A percentile compares a stretch with the other conserved stretches of the same genome.
phyloP scores from a whole-genome alignment of 2,797 vertebrate genomes.

The Telmatherina bonti region DNA sequence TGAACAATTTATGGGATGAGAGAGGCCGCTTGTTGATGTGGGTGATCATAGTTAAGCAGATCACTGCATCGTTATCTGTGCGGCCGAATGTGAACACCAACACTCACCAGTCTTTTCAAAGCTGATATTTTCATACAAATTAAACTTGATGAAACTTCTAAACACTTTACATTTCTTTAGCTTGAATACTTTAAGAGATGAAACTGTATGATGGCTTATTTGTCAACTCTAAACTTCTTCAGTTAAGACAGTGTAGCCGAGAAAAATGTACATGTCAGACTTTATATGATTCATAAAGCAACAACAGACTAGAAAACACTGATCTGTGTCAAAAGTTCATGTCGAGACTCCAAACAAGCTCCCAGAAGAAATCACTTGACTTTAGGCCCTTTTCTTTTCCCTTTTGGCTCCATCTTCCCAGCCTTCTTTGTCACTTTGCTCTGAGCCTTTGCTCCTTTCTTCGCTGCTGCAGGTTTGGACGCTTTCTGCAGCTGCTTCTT shows the following conservation, averaged over 20 bases:
- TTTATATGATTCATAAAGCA: too few relatives aligned
- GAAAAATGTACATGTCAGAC: too few relatives aligned
- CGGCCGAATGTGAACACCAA: background rate
- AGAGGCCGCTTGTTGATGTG: too few relatives aligned
- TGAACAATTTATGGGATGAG: too few relatives aligned
- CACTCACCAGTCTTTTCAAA: background rate
- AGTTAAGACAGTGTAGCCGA: too few relatives aligned
- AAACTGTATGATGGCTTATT: too few relatives aligned
- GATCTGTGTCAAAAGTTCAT: too few relatives aligned
- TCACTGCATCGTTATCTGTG: background rate
- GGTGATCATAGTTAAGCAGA: too few relatives aligned
- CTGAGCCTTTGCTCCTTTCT: conserved; percentile 45
- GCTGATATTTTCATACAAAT: background rate
- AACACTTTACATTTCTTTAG: background rate
- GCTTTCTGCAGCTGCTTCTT: conserved; percentile 66
- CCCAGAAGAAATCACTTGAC: conserved; percentile 55
- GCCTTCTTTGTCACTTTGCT: conserved; percentile 62
- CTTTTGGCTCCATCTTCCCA: conserved; percentile 48
- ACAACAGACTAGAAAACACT: too few relatives aligned
- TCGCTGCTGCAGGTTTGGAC: conserved; percentile 37
- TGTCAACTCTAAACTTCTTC: too few relatives aligned
- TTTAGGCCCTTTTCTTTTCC: conserved; percentile 67
- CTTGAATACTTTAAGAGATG: background rate
- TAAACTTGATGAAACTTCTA: background rate
- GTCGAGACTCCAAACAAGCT: too few relatives aligned